Percentiles rank a stretch among this genome's conserved stretches.
phyloP scores from a whole-genome alignment of 2,113 vertebrate genomes.

The Callipepla squamata region DNA sequence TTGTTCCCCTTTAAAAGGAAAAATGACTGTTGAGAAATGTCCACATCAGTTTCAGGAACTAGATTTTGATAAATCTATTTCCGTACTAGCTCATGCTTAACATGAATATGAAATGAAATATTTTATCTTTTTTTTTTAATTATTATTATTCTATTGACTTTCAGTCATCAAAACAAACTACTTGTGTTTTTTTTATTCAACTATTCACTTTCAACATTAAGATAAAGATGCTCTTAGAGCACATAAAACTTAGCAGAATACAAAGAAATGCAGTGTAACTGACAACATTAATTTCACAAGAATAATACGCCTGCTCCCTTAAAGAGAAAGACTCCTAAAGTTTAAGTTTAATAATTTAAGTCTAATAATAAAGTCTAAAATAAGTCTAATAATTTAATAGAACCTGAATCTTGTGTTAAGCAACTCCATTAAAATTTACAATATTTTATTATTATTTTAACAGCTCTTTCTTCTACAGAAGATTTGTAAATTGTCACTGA shows the following conservation, averaged over 20 bases:
- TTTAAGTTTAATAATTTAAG: too few relatives aligned
- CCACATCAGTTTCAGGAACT: background rate
- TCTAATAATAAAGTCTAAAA: too few relatives aligned
- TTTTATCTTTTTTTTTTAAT: background rate
- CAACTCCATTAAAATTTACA: background rate
- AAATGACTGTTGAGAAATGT: background rate
- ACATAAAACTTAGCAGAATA: background rate
- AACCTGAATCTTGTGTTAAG: background rate
- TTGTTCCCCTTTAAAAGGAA: background rate
- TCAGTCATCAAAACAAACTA: background rate
- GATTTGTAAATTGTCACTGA: background rate
- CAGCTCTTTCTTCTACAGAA: background rate
- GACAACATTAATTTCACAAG: background rate
- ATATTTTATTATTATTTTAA: background rate
- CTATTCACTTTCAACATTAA: background rate
- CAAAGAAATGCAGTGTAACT: background rate
- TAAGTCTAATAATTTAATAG: background rate
- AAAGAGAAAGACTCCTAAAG: background rate
- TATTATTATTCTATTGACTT: background rate
- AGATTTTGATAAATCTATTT: background rate
- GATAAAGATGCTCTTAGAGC: background rate
- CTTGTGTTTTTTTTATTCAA: background rate
- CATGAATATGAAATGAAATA: background rate
- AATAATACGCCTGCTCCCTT: background rate
- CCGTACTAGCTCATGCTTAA: background rate